Base-by-base conservation (phyloP, 2,113 vertebrate species). In the Melanocharis versteri region DNA sequence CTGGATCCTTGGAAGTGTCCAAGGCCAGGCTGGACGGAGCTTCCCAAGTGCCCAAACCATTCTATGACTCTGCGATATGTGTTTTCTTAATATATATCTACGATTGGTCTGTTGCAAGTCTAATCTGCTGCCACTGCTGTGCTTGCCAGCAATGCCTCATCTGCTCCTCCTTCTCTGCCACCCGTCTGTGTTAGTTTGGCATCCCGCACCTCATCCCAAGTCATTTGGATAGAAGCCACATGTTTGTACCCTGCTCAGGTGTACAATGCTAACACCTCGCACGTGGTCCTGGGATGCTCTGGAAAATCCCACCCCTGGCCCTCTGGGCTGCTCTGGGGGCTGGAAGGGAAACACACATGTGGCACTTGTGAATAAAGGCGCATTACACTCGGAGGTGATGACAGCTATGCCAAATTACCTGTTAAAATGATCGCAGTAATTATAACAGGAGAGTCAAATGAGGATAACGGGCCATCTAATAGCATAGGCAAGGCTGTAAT, bases 401-500 rank as follows among this genome's bases (percentile, higher is more conserved):
- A 77, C 86, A 95, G 48, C 71, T 68, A 2, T 65, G 89, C 86
- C 79, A 80, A 93, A 94, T 62, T 47, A 90, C 83, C 79, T 83
- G 70, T 28, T 71, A 10, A 90, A 60, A n/a, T 72, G 24, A 79
- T 53, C 75, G 72, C 42, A 6, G 78, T 90, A 85, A 90, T 94
- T 93, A 42, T 0, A 92, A 21, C 61, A 71, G 73, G 85, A 62
- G 69, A 84, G 88, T n/a, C 6, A 8, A 11, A 58, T 54, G 61
- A 76, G 91, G 75, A 27, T 82, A 92, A 70, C 47, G 1, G 85
- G 56, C 82, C 33, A 28, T n/a, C 24, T 84, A 27, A 51, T 39
- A n/a, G 90, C 73, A 33, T 1, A 47, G 65, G 24, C 2, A 4
- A 54, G 51, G 66, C 75, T 85, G 56, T 64, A 31, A 69, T 79